Evolutionary conservation across 2,113 vertebrate species (phyloP), one percentile per base, ranked within the genome.

Genomic region (Rhinolophus ferrumequinum): DNA sequence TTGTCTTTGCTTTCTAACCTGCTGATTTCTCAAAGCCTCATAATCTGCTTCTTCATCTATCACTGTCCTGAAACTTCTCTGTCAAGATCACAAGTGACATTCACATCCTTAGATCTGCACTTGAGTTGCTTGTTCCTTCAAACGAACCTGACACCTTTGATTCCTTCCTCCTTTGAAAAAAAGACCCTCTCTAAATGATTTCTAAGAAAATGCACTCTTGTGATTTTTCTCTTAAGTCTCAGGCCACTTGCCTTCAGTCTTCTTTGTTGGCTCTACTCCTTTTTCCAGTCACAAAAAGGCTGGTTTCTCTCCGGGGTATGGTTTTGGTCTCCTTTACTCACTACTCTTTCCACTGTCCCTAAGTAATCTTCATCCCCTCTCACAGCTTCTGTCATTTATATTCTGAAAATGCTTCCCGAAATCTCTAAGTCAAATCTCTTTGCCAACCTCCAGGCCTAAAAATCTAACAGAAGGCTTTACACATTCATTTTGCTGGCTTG

Each of bases 121-220:
- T 72, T 19, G 35, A 83, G 21, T 66, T 24, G n/a, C 72, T 82
- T 81, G 41, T 90, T 93, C n/a, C 75, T 33, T 96, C 64, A 50
- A 93, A 87, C 58, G 38, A 75, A 92, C 90, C 90, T 76, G 56
- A 79, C 50, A 77, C n/a, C 44, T 69, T 82, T 80, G 30, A 87
- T 94, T n/a, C 69, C 41, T 44, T 14, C 54, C 69, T 60, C 4
- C n/a, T 88, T 80, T n/a, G 26, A 72, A 41, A 83, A 54, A 93
- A 91, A 41, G 38, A 89, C 12, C 44, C 16, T 90, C n/a, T 67
- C 10, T 64, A 60, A 85, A 18, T 85, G 26, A 66, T 75, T 87
- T 86, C 44, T 92, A 80, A 94, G 75, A 83, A 93, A 90, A 90
- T 16, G 5, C 18, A 28, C 16, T 26, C 47, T 88, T 72, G 35